Conservation (phyloP, 2,113 vertebrate species). For the Lepisosteus oculatus region DNA sequence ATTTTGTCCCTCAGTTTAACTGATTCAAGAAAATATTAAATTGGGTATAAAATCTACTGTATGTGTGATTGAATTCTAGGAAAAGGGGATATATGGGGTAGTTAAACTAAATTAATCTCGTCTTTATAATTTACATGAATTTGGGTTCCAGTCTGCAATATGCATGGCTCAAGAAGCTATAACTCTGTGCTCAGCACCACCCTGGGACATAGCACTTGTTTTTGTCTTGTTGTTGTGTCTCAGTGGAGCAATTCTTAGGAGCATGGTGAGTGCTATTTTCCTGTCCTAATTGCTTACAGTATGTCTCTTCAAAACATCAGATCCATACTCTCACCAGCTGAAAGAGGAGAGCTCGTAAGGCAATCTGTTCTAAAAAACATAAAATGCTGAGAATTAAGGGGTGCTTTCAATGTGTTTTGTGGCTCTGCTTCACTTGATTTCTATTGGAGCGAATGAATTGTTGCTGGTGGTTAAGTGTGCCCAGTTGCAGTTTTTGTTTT, state of each 20-base stretch:
- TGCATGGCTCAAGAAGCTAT: constrained; percentile 43
- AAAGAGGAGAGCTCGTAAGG: constrained; percentile 59
- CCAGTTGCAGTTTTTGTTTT: constrained; percentile 27
- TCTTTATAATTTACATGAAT: constrained; percentile 41
- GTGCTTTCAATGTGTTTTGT: constrained; percentile 41
- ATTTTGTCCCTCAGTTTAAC: no score
- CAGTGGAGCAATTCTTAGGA: constrained; percentile 62
- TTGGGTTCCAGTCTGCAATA: constrained; percentile 40
- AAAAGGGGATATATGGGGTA: no score
- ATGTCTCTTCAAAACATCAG: constrained; percentile 58
- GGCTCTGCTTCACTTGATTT: constrained; percentile 48
- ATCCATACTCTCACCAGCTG: constrained; percentile 54
- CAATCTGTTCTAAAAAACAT: constrained; percentile 60
- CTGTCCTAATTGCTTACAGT: constrained; percentile 71
- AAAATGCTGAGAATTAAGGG: constrained; percentile 56
- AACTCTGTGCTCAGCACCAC: constrained; percentile 54
- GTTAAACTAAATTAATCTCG: no score
- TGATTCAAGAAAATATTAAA: no score
- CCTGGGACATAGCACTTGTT: constrained; percentile 63
- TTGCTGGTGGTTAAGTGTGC: constrained; percentile 47
- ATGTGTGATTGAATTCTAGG: no score
- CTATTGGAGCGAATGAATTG: constrained; percentile 42
- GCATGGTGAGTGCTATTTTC: constrained; percentile 67
- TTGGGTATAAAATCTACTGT: no score
- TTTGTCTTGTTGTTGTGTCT: constrained; percentile 61